phyloP scores from a whole-genome alignment of 2,797 vertebrate genomes.

The Rhynchonycteris naso region DNA sequence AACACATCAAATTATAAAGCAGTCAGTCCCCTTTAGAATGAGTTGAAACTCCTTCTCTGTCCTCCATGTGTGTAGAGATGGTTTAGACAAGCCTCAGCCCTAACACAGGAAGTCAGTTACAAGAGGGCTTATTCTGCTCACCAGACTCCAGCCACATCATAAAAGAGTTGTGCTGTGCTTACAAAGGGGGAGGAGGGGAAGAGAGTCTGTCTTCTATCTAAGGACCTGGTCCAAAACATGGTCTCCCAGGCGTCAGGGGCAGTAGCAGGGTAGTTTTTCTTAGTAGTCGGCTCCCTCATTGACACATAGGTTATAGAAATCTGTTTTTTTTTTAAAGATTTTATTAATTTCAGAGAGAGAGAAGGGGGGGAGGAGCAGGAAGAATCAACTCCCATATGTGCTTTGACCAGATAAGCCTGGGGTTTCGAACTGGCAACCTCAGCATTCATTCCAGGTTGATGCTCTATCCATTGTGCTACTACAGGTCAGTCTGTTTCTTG shows the following conservation, averaged over 20 bases:
- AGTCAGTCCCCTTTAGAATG: background rate
- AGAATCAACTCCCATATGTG: too few relatives aligned
- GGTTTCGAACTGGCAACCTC: too few relatives aligned
- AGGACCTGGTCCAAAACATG: accelerated
- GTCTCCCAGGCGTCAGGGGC: accelerated
- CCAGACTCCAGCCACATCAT: background rate
- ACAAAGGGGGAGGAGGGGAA: background rate
- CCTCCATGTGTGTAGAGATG: background rate
- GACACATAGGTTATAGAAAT: accelerated
- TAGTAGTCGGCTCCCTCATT: background rate
- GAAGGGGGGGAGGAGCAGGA: background rate
- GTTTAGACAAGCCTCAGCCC: background rate
- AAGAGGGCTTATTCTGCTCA: background rate
- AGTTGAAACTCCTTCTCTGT: background rate
- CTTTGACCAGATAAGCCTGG: too few relatives aligned
- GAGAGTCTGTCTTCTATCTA: background rate
- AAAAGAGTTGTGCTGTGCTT: background rate
- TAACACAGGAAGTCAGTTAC: constrained; percentile 38
- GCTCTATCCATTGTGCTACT: background rate
- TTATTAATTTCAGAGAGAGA: background rate
- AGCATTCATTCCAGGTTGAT: too few relatives aligned
- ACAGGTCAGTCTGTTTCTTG: background rate
- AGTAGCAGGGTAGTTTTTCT: background rate
- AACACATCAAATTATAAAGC: background rate
- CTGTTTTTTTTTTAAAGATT: background rate